phyloP scores from a whole-genome alignment of 2,113 vertebrate genomes.

The Lynx canadensis region DNA sequence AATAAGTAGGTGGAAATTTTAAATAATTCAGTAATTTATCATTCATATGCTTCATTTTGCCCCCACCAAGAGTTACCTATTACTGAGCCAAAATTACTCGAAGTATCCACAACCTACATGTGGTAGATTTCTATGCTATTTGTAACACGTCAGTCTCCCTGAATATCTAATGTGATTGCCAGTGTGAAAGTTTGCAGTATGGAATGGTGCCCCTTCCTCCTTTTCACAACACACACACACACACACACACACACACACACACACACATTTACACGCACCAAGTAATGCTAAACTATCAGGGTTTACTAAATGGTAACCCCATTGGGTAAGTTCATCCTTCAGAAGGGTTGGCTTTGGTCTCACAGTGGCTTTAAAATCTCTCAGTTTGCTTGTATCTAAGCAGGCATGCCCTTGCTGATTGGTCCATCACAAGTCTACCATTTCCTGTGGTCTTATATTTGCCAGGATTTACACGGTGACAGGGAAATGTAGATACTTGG shows the following conservation, averaged over 20 bases:
- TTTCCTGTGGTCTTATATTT: not conserved
- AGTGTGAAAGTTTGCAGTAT: not conserved
- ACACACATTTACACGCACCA: not conserved
- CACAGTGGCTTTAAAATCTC: not conserved
- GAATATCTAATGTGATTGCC: not conserved
- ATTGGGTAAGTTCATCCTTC: not conserved
- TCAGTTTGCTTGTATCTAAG: not conserved
- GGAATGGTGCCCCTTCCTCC: not conserved
- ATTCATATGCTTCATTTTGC: not conserved
- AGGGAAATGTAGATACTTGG: not conserved
- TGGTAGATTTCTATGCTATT: not conserved
- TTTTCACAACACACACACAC: not conserved
- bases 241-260: not conserved
- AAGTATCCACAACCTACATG: not conserved
- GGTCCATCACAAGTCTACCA: not conserved
- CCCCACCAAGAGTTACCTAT: not conserved
- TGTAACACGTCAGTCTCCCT: not conserved
- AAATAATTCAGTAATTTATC: not conserved
- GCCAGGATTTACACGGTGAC: not conserved
- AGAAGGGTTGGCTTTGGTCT: not conserved
- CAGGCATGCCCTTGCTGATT: not conserved
- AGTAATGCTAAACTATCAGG: not conserved
- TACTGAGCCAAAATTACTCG: not conserved
- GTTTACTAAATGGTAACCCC: not conserved
- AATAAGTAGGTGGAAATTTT: conserved; percentile 11